Evolutionary conservation across 2,888 invertebrate genomes (phyloP).

Genomic region (Nomada ruficornis): DNA sequence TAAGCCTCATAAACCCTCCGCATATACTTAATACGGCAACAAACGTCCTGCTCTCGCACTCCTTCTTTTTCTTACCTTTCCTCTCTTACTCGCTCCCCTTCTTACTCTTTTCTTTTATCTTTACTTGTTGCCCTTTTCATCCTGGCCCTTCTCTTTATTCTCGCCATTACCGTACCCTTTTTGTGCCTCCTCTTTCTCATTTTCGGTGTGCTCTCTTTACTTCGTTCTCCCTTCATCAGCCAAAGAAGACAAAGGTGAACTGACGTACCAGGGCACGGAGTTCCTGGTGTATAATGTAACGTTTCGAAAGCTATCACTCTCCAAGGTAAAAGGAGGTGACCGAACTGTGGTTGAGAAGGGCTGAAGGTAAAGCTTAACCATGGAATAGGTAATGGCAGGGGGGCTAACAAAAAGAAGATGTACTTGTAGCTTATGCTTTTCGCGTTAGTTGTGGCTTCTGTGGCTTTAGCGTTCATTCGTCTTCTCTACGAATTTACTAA

Average conservation of each 20-base stretch:
- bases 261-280: constrained; percentile 45
- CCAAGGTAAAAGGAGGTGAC: constrained; percentile 46
- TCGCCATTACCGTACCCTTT: not conserved
- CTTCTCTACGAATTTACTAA: no score
- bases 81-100: not conserved
- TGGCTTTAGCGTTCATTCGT: no score
- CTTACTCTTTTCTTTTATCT: not conserved
- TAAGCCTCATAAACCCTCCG: constrained; percentile 46
- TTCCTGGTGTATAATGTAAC: constrained; percentile 60
- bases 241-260: constrained; percentile 53
- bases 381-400: constrained; percentile 25
- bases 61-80: not conserved
- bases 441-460: constrained; percentile 1
- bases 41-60: not conserved
- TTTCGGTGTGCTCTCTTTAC: constrained; percentile 2
- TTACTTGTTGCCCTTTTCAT: constrained; percentile 22
- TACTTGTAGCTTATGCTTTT: constrained; percentile 41
- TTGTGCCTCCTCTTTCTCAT: constrained; percentile 12
- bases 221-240: constrained; percentile 8
- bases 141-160: constrained; percentile 11
- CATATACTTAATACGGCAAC: constrained; percentile 39
- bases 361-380: constrained; percentile 19
- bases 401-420: constrained; percentile 14
- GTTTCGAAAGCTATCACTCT: constrained; percentile 71
- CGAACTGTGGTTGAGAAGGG: constrained; percentile 42